A percentile compares a stretch with the other conserved stretches of the same genome.
These are phyloP conservation scores for Salticus scenicus DNA, from an alignment of 2,888 invertebrate genomes.

Conservation along the genomic window DNA sequence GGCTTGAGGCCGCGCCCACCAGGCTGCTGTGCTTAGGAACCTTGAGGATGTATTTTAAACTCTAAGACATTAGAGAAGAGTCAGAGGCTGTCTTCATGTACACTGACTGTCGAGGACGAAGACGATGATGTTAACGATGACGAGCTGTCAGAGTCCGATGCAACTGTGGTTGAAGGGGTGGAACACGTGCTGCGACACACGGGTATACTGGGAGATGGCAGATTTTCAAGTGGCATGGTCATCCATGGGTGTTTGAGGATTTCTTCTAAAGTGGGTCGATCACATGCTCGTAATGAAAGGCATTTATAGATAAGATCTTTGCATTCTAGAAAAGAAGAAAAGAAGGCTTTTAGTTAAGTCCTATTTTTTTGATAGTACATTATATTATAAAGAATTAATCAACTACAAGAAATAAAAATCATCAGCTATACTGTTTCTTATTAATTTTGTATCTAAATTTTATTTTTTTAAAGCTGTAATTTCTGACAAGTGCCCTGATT, in stretches of 20 bases:
- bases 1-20: neutral
- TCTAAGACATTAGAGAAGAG: slow-evolving; percentile 12
- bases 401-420: no score
- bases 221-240: slow-evolving; percentile 73
- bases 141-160: neutral
- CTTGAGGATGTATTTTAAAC: neutral
- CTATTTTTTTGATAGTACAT: no score
- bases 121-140: slow-evolving; percentile 40
- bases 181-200: slow-evolving; percentile 24
- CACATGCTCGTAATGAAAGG: slow-evolving; percentile 77
- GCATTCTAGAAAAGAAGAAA: slow-evolving; percentile 76
- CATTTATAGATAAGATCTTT: slow-evolving; percentile 79
- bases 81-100: slow-evolving; percentile 60
- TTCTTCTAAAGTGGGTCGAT: slow-evolving; percentile 78
- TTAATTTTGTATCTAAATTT: no score
- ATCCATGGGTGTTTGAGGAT: slow-evolving; percentile 79
- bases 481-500: no score
- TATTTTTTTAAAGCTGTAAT: no score
- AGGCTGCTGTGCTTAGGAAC: slow-evolving; percentile 14
- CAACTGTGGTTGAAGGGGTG: neutral
- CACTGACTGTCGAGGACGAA: slow-evolving; percentile 36
- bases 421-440: no score
- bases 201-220: slow-evolving; percentile 68
- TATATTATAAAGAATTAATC: no score
- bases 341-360: neutral